Base-by-base conservation (phyloP, 64 coral and sea anemone genomes). In the Montipora sp. region DNA sequence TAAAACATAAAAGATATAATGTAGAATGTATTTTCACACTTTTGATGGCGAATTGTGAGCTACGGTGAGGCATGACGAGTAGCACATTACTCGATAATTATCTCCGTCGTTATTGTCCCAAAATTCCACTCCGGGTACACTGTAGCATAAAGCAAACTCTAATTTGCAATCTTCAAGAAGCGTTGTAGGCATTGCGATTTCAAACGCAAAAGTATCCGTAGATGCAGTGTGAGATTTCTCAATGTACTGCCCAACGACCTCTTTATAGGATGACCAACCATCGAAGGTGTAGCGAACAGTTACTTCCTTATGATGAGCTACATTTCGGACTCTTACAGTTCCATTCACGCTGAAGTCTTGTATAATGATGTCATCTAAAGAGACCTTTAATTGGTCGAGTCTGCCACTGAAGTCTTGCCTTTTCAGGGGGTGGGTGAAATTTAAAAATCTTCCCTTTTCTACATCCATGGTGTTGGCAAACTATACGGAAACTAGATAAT, bases 91-190 rank as follows among this genome's bases (percentile, higher is more conserved):
- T 24, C 89, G 88, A 72, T 94, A 99, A 63, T 99, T 99, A 36
- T 99, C 95, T 1, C 94, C 94, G 57, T 77, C 77, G 12, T 99
- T 96, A 77, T 96, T 99, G 81, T 99, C 98, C 98, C 98, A 96
- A 80, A 94, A 94, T 87, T 89, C 77, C 5, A 76, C 57, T 80
- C 95, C 98, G 11, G 84, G 75, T 6, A 95, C 91, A 43, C 89
- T 80, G 77, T 96, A 99, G 47, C 98, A 91, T 59, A 99, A 23
- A 0, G 98, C 98, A 88, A 99, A 94, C 57, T 99, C 98, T 16
- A 99, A n/a, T 59, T 96, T 94, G 47, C 91, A 91, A 46, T 95
- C 92, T 59, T 96, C 89, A 15, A 94, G 84, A 11, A 98, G 72
- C 10, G 91, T 80, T 71, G 73, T 57, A n/a, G 89, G 87, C 18